phyloP scores from a whole-genome alignment of 2,113 vertebrate species.

The Pangasianodon hypophthalmus region DNA sequence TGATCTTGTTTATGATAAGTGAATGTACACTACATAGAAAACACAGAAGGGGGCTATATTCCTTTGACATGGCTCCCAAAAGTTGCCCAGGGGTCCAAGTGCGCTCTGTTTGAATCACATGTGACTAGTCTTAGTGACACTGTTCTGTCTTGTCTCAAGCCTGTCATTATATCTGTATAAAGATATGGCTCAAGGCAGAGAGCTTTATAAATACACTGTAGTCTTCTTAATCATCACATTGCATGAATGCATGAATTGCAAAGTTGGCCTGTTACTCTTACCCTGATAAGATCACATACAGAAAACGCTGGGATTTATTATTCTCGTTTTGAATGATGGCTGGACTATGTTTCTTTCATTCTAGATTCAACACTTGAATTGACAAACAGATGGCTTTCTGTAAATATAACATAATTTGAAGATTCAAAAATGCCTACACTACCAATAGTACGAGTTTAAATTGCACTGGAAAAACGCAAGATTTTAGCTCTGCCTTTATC shows the following conservation, averaged over 20 bases:
- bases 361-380: neutral
- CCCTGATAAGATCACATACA: neutral
- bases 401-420: neutral
- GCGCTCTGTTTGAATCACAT: constrained; percentile 38
- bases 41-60: neutral
- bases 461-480: neutral
- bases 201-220: constrained; percentile 8
- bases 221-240: constrained; percentile 25
- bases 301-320: neutral
- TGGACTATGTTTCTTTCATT: neutral
- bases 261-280: neutral
- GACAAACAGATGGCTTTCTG: constrained; percentile 18
- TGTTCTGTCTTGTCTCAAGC: constrained; percentile 34
- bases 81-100: neutral
- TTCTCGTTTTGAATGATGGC: neutral
- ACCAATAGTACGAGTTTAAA: neutral
- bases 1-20: neutral
- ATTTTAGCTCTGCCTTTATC: neutral
- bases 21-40: neutral
- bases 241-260: neutral
- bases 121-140: constrained; percentile 37
- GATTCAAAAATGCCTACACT: neutral
- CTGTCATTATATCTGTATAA: constrained; percentile 18
- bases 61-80: neutral
- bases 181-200: constrained; percentile 18